A percentile compares a stretch with the other conserved stretches of the same genome.
Evolutionary conservation across 23 tunicate species (phyloP).

Genomic region (Clavelina lepadiformis): DNA sequence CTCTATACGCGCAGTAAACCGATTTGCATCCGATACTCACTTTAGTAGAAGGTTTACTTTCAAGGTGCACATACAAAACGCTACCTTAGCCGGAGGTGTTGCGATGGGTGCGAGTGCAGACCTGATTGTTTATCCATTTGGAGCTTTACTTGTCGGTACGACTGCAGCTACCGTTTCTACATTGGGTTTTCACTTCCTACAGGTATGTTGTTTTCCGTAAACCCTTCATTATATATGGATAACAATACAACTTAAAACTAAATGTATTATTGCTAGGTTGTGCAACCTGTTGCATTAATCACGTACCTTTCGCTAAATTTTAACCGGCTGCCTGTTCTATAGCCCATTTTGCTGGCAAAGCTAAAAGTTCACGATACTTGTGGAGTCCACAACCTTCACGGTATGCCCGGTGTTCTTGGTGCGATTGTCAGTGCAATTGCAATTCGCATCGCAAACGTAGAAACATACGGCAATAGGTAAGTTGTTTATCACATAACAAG

Average conservation of each 20-base stretch:
- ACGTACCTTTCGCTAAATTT: too few relatives aligned
- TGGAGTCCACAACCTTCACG: conserved; percentile 89
- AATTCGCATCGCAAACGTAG: conserved; percentile 40
- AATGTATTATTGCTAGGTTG: too few relatives aligned
- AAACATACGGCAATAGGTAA: conserved; percentile 58
- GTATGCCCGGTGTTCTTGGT: conserved; percentile 89
- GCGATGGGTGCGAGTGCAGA: conserved; percentile 92
- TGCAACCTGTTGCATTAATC: too few relatives aligned
- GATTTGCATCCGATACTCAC: too few relatives aligned
- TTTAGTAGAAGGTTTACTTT: too few relatives aligned
- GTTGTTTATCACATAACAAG: too few relatives aligned
- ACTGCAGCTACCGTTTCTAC: conserved; percentile 73
- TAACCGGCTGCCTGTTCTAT: too few relatives aligned
- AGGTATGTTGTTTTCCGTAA: conserved; percentile 32
- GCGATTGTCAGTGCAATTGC: conserved; percentile 71
- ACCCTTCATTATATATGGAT: too few relatives aligned
- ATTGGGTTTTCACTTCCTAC: conserved; percentile 70
- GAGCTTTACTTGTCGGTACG: conserved; percentile 73
- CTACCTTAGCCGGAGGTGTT: conserved; percentile 96
- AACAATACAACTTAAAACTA: too few relatives aligned
- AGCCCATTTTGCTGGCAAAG: conserved; percentile 53
- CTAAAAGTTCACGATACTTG: conserved; percentile 90
- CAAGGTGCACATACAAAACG: conserved; percentile 98
- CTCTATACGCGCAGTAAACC: too few relatives aligned
- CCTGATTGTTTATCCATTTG: conserved; percentile 81